phyloP scores from a whole-genome alignment of 2,113 vertebrate genomes.

The Ursus arctos region DNA sequence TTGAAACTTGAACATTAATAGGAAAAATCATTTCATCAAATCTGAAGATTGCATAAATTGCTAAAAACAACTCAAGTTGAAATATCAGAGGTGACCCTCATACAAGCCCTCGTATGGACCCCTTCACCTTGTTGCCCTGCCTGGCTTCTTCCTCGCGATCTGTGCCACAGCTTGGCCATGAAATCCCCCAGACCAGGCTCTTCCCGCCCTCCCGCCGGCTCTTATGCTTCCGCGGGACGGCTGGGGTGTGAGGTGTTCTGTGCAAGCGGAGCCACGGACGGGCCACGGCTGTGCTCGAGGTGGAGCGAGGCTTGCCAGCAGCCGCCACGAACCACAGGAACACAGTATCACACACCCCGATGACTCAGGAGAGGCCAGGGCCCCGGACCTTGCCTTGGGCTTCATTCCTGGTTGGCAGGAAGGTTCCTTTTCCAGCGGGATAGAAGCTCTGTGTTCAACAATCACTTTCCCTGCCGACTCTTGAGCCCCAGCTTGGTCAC shows the following conservation, averaged over 20 bases:
- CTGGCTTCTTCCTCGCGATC: accelerated
- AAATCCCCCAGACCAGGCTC: background rate
- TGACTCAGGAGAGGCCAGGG: accelerated
- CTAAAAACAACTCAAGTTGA: background rate
- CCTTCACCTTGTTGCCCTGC: accelerated
- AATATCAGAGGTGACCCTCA: background rate
- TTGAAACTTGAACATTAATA: background rate
- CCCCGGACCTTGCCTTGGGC: too few relatives aligned
- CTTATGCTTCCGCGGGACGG: background rate
- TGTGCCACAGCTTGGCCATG: too few relatives aligned
- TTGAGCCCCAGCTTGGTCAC: accelerated
- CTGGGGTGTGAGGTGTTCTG: too few relatives aligned
- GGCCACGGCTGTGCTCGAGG: too few relatives aligned
- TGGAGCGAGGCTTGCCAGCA: too few relatives aligned
- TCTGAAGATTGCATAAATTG: background rate
- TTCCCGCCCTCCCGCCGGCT: background rate
- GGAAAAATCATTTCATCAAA: background rate
- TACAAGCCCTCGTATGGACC: accelerated
- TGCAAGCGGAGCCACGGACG: background rate
- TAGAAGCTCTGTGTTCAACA: background rate
- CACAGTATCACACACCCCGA: accelerated
- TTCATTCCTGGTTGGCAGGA: background rate
- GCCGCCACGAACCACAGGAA: background rate
- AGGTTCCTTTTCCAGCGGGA: background rate
- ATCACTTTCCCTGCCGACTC: accelerated